phyloP scores from a whole-genome alignment of 2,888 invertebrate genomes.

The Pardosa pseudoannulata region DNA sequence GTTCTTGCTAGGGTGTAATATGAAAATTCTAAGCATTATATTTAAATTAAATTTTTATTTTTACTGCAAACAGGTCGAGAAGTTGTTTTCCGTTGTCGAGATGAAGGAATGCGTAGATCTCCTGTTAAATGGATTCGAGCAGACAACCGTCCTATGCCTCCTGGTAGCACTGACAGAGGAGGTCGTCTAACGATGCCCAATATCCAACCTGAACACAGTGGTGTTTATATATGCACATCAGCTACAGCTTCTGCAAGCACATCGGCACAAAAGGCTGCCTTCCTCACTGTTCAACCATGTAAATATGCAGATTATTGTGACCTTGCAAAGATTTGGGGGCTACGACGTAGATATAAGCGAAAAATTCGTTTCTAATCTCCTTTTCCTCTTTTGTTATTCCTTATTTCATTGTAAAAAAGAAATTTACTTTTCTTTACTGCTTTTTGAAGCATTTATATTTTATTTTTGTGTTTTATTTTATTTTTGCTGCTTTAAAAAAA shows the following conservation, averaged over 20 bases:
- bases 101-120: conserved; percentile 88
- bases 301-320: conserved; percentile 79
- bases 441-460: conserved; percentile 1
- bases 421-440: background rate
- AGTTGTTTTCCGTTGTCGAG: conserved; percentile 94
- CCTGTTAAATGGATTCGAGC: conserved; percentile 85
- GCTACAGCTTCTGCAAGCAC: conserved; percentile 82
- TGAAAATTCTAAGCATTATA: no score
- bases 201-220: conserved; percentile 86
- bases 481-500: background rate
- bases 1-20: no score
- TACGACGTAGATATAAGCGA: conserved; percentile 39
- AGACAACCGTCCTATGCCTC: conserved; percentile 85
- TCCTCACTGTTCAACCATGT: conserved; percentile 87
- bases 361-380: background rate
- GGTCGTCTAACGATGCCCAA: conserved; percentile 92
- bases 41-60: no score
- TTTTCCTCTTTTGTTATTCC: background rate
- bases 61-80: conserved; percentile 89
- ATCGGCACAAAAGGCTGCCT: conserved; percentile 81
- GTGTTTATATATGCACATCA: conserved; percentile 90
- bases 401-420: background rate
- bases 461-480: background rate
- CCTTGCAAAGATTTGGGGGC: conserved; percentile 69
- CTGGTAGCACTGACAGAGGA: conserved; percentile 84